A percentile compares a stretch with the other conserved stretches of the same genome.
Evolutionary conservation across 2,797 vertebrate genomes (phyloP).

Genomic region (Eulemur mongoz): DNA sequence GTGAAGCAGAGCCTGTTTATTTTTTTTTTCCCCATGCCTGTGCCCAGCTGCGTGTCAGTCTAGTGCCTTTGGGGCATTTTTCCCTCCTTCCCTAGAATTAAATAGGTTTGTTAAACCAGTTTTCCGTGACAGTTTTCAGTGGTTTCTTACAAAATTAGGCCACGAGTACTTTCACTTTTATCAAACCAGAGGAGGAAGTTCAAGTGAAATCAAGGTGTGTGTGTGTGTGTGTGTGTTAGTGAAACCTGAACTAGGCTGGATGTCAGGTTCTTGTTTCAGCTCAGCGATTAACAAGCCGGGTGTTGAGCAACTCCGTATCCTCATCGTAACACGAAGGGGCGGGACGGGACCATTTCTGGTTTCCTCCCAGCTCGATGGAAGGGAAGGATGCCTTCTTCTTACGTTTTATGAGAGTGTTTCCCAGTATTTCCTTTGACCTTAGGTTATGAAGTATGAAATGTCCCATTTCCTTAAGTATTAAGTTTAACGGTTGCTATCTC

Average conservation of each 20-base stretch:
- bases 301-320: background rate
- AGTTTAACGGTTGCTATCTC: too few species aligned
- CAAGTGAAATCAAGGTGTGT: constrained; percentile 8
- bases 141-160: constrained; percentile 3
- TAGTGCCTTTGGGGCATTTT: background rate
- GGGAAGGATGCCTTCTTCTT: background rate
- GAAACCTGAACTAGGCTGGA: background rate
- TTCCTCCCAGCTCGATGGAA: background rate
- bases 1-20: background rate
- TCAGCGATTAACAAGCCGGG: accelerated
- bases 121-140: constrained; percentile 7
- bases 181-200: constrained; percentile 4
- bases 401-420: background rate
- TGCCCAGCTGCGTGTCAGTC: background rate
- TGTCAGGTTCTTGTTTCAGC: background rate
- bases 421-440: background rate
- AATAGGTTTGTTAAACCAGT: background rate
- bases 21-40: background rate
- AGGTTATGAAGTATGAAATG: too few species aligned
- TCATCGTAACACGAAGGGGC: background rate
- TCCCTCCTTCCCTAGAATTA: background rate
- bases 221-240: background rate
- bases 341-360: background rate
- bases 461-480: too few species aligned
- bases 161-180: background rate